phyloP scores from a whole-genome alignment of 2,797 vertebrate species.

The Anguilla obscura region DNA sequence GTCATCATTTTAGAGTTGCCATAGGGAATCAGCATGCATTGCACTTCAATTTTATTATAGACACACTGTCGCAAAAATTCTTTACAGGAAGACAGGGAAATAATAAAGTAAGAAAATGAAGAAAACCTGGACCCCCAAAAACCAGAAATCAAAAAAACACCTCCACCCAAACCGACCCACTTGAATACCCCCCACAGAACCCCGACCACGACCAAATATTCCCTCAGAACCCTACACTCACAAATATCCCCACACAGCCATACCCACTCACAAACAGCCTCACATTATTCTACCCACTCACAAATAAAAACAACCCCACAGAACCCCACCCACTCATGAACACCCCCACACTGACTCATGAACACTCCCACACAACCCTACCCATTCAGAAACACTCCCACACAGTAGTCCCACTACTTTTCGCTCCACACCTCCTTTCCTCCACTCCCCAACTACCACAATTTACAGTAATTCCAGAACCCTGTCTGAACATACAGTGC shows the following conservation, averaged over 20 bases:
- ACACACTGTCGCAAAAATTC: too few relatives aligned
- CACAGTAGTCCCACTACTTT: neutral
- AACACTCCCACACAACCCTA: neutral
- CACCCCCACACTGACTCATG: neutral
- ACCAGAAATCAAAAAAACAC: neutral
- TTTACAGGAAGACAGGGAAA: too few relatives aligned
- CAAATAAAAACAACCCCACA: neutral
- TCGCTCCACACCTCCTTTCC: too few relatives aligned
- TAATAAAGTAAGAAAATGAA: too few relatives aligned
- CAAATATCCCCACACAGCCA: neutral
- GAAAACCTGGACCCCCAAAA: too few relatives aligned
- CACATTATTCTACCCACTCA: neutral
- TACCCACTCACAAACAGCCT: neutral
- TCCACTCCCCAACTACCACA: too few relatives aligned
- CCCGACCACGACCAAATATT: constrained; percentile 11
- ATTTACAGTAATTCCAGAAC: too few relatives aligned
- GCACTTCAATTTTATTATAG: too few relatives aligned
- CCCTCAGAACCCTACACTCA: neutral
- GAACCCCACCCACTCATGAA: neutral
- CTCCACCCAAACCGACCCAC: constrained; percentile 2
- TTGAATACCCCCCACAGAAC: constrained; percentile 9
- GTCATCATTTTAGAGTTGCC: too few relatives aligned
- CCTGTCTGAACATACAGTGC: too few relatives aligned
- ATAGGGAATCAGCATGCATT: too few relatives aligned
- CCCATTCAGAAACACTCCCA: constrained; percentile 23